A percentile compares a stretch with the other conserved stretches of the same genome.
These are phyloP conservation scores for Pycnomerus fuliginosus DNA, from an alignment of 2,888 invertebrate genomes.

Conservation along the genomic window DNA sequence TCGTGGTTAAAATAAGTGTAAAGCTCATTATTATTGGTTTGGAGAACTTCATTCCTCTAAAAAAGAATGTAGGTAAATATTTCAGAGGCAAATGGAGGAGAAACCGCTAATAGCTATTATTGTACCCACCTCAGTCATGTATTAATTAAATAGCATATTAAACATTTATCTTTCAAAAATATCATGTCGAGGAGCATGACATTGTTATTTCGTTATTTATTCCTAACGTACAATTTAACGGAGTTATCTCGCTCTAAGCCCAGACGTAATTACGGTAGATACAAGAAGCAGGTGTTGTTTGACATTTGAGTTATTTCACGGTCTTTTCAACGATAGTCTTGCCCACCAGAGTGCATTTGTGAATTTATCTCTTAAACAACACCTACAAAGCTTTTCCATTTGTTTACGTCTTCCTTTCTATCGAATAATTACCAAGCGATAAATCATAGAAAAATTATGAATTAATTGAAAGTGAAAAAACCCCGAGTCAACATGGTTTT, in stretches of 20 bases:
- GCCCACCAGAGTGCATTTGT: conserved; percentile 5
- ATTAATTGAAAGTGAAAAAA: no score
- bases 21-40: no score
- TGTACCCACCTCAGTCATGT: no score
- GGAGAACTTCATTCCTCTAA: no score
- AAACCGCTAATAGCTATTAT: no score
- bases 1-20: no score
- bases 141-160: no score
- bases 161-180: no score
- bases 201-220: conserved; percentile 1
- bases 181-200: conserved; percentile 2
- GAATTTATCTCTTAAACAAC: conserved; percentile 10
- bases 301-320: conserved; percentile 9
- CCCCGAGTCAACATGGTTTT: no score
- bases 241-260: neutral
- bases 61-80: no score
- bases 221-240: conserved; percentile 2
- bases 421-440: conserved; percentile 4
- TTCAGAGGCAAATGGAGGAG: no score
- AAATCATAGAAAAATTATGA: conserved; percentile 11
- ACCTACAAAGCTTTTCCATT: conserved; percentile 1
- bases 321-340: conserved; percentile 9
- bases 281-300: conserved; percentile 12
- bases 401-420: conserved; percentile 7
- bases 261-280: conserved; percentile 9